These are phyloP conservation scores for Trissolcus japonicus DNA, from an alignment of 2,888 invertebrate genomes.

Conservation along the genomic window DNA sequence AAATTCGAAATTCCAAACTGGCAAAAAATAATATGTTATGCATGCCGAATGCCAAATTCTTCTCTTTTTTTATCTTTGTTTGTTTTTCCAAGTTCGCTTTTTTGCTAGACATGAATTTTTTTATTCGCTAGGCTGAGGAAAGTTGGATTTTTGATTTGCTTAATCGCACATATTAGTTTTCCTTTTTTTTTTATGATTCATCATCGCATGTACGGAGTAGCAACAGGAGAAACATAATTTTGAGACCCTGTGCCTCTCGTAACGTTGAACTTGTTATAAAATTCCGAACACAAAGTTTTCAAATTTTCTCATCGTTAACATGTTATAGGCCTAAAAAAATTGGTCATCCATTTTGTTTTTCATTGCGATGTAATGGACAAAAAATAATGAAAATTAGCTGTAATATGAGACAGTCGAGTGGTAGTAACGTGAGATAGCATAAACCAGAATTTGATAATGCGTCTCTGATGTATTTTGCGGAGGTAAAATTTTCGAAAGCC, in stretches of 20 bases:
- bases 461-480: background rate
- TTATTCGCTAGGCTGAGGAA: no score
- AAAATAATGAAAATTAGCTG: slow-evolving; percentile 2
- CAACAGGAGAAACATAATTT: background rate
- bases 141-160: no score
- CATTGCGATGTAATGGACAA: background rate
- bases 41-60: no score
- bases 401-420: slow-evolving; percentile 2
- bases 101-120: no score
- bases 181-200: background rate
- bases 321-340: no score
- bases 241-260: background rate
- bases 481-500: slow-evolving; percentile 4
- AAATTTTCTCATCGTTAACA: no score
- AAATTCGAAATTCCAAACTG: background rate
- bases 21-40: background rate
- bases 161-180: background rate
- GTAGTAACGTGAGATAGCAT: slow-evolving; percentile 3
- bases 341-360: background rate
- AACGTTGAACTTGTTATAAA: no score
- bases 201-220: background rate
- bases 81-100: no score
- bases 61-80: no score
- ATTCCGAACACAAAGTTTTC: no score
- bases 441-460: slow-evolving; percentile 8